Evolutionary conservation across 2,797 vertebrate genomes (phyloP).

Genomic region (Phrynocephalus vlangalii): DNA sequence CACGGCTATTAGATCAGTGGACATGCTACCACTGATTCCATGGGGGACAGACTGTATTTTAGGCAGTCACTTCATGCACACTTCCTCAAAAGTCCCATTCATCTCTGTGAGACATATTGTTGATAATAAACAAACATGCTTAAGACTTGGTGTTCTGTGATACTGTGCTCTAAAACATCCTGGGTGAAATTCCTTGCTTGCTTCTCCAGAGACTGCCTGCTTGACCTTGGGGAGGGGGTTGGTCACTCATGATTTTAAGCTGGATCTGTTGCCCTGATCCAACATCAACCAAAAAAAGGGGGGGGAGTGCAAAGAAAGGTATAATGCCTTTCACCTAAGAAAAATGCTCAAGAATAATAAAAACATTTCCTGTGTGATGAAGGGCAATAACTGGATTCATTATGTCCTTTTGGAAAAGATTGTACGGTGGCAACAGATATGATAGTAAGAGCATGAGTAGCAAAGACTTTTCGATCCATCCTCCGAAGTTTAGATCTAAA

Average conservation of each 20-base stretch:
- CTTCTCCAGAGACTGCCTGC: background rate
- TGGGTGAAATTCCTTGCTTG: background rate
- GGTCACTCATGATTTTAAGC: background rate
- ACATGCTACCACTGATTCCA: background rate
- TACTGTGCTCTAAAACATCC: background rate
- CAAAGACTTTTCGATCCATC: conserved; percentile 4
- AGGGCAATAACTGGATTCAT: background rate
- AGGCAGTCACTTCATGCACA: background rate
- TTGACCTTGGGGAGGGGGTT: conserved; percentile 22
- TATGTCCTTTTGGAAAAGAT: background rate
- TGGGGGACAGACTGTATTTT: no score
- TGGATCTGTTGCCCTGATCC: background rate
- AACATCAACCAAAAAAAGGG: background rate
- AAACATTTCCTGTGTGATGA: background rate
- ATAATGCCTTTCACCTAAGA: background rate
- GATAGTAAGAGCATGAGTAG: background rate
- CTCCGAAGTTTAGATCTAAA: background rate
- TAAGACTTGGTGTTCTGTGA: background rate
- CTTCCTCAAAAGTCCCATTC: background rate
- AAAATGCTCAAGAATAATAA: background rate
- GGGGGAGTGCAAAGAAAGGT: no score
- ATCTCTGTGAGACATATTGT: background rate
- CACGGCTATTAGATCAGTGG: background rate
- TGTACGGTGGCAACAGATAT: background rate
- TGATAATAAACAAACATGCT: background rate